Percentiles rank a stretch among this genome's conserved stretches.
phyloP scores from a whole-genome alignment of 1,140 invertebrate genomes.

The Sesamia nonagrioides region DNA sequence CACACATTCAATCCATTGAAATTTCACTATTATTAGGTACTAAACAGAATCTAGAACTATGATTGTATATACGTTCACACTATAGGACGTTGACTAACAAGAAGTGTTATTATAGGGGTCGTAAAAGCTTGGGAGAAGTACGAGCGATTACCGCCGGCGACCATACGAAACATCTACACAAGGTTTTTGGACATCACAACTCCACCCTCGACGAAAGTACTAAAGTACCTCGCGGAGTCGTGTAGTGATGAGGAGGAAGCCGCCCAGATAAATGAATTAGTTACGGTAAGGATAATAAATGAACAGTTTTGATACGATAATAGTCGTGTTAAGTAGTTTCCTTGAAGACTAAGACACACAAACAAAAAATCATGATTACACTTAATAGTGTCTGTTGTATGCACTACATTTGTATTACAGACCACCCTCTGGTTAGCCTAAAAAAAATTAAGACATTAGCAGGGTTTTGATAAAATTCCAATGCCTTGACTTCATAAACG shows the following conservation, averaged over 20 bases:
- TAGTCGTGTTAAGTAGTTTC: neutral
- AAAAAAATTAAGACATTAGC: too few relatives aligned
- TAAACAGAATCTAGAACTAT: too few relatives aligned
- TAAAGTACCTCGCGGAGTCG: constrained; percentile 93
- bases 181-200: constrained; percentile 97
- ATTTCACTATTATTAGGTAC: too few relatives aligned
- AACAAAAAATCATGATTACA: too few relatives aligned
- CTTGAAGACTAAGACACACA: neutral
- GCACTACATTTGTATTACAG: too few relatives aligned
- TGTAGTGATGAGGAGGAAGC: constrained; percentile 92
- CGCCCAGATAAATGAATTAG: constrained; percentile 90
- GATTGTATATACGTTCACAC: neutral
- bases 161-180: constrained; percentile 92
- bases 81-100: neutral
- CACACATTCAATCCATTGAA: too few relatives aligned
- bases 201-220: constrained; percentile 95
- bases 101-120: constrained; percentile 88
- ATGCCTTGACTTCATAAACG: too few relatives aligned
- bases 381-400: too few relatives aligned
- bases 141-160: constrained; percentile 93
- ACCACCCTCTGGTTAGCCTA: too few relatives aligned
- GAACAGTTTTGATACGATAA: neutral
- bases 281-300: constrained; percentile 88
- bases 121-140: constrained; percentile 95
- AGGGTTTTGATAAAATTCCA: too few relatives aligned